Conservation (phyloP, 2,113 vertebrate genomes). For the Aphyosemion australe region DNA sequence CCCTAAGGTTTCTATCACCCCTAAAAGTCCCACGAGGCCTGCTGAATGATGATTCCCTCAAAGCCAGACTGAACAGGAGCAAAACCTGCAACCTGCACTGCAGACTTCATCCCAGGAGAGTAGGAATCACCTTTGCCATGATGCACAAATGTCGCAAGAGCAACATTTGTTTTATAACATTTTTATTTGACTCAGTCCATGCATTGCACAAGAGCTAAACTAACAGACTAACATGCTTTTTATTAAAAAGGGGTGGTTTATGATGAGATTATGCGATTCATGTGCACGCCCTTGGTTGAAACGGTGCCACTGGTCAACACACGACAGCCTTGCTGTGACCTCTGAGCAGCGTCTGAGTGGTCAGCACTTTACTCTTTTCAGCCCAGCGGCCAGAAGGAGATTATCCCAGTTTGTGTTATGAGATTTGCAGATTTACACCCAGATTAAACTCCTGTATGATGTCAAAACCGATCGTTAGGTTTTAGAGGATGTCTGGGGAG, state of each 20-base stretch:
- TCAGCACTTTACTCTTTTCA: slow-evolving; percentile 47
- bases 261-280: slow-evolving; percentile 23
- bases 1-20: slow-evolving; percentile 53
- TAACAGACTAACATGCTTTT: not conserved
- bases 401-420: slow-evolving; percentile 57
- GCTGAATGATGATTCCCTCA: slow-evolving; percentile 50
- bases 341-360: slow-evolving; percentile 32
- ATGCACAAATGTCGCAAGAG: slow-evolving; percentile 7
- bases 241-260: slow-evolving; percentile 15
- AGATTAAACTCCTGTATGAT: slow-evolving; percentile 73
- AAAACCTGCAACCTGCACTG: slow-evolving; percentile 26
- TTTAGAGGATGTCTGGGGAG: slow-evolving; percentile 70
- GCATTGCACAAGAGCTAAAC: slow-evolving; percentile 21
- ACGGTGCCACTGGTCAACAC: slow-evolving; percentile 43
- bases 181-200: slow-evolving; percentile 18
- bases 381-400: slow-evolving; percentile 62
- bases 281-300: slow-evolving; percentile 25
- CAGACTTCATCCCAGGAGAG: slow-evolving; percentile 21
- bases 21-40: slow-evolving; percentile 26
- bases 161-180: slow-evolving; percentile 34
- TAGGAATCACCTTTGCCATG: slow-evolving; percentile 16
- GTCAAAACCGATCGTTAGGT: slow-evolving; percentile 72
- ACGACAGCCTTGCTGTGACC: slow-evolving; percentile 37
- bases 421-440: slow-evolving; percentile 75
- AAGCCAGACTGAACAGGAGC: slow-evolving; percentile 24